Base-by-base conservation (phyloP, 2,113 vertebrate species). In the Mystacornis crossleyi region DNA sequence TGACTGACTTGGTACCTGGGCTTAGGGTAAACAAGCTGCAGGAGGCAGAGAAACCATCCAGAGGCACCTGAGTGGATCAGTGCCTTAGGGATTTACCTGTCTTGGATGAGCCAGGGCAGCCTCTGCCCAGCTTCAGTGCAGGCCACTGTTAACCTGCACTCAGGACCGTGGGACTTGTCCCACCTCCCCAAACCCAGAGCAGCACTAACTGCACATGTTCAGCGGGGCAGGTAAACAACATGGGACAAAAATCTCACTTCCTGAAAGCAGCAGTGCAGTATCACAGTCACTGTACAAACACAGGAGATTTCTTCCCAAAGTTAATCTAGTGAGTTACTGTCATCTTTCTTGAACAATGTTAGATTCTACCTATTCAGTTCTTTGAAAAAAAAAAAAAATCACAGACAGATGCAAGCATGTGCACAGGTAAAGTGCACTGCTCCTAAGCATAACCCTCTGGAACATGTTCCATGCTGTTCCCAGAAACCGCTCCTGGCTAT, bases 1-100 rank as follows among this genome's bases (percentile, higher is more conserved):
- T 98, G 92, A 98, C 92, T 84, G 98, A 98, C 93, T 43, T 92
- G 94, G 96, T 97, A 97, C 71, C 94, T 97, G 89, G 93, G 91
- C n/a, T 97, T 92, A 91, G 95, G 94, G 85, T 96, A 86, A 79
- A 82, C 38, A 93, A 98, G 95, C 97, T 98, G 97, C 60, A 96
- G 95, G 43, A 96, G 89, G 94, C 84, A 96, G 89, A 97, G 71
- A 95, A 91, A 90, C 33, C 62, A 78, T 53, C 7, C 53, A 79
- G 93, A 89, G 79, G 94, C 28, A 74, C 84, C 38, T 19, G 20
- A 78, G 74, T 0, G 0, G 43, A 75, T 69, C 48, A 16, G 33
- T 31, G 64, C 45, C 25, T 67, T 25, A 16, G 36, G 14, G 51
- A 64, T 70, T 65, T 57, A 78, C 78, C 73, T 70, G 54, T 26